phyloP scores from a whole-genome alignment of 2,888 invertebrate genomes.

The Ormyrus rosae region DNA sequence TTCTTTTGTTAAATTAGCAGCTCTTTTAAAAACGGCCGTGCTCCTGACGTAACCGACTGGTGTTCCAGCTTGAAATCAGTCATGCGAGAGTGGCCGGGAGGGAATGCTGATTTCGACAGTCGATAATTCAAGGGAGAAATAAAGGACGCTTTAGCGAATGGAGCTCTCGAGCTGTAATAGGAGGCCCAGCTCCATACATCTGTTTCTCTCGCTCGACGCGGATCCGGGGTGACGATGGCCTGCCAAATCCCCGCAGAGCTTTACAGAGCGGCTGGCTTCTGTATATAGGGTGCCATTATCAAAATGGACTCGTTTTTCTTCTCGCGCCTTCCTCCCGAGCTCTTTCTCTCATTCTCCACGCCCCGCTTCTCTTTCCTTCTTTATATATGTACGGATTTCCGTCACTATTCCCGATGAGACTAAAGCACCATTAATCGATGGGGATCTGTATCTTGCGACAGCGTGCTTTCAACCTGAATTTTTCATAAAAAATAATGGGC shows the following conservation, averaged over 20 bases:
- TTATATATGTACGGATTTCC: slow-evolving; percentile 40
- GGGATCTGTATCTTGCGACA: background rate
- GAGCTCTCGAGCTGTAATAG: slow-evolving; percentile 1
- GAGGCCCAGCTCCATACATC: slow-evolving; percentile 52
- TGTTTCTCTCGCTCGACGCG: slow-evolving; percentile 60
- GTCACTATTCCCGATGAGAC: slow-evolving; percentile 21
- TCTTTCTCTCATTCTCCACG: slow-evolving; percentile 54
- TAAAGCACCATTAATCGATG: slow-evolving; percentile 32
- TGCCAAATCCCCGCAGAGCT: slow-evolving; percentile 73
- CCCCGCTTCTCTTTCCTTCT: slow-evolving; percentile 24
- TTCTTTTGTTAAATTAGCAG: background rate
- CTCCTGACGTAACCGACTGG: too few species aligned
- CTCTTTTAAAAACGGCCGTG: too few species aligned
- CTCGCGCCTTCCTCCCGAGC: slow-evolving; percentile 58
- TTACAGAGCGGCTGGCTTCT: slow-evolving; percentile 68
- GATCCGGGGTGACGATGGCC: slow-evolving; percentile 68
- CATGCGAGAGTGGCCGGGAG: background rate
- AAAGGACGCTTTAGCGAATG: slow-evolving; percentile 39
- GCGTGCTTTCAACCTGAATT: too few species aligned
- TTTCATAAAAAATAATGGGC: too few species aligned
- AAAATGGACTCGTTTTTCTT: slow-evolving; percentile 73
- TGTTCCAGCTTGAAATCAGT: too few species aligned
- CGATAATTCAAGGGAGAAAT: slow-evolving; percentile 66
- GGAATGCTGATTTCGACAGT: slow-evolving; percentile 61
- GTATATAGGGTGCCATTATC: slow-evolving; percentile 71